A percentile compares a stretch with the other conserved stretches of the same genome.
Evolutionary conservation across 2,888 invertebrate genomes (phyloP).

Genomic region (Antheraea assamensis): DNA sequence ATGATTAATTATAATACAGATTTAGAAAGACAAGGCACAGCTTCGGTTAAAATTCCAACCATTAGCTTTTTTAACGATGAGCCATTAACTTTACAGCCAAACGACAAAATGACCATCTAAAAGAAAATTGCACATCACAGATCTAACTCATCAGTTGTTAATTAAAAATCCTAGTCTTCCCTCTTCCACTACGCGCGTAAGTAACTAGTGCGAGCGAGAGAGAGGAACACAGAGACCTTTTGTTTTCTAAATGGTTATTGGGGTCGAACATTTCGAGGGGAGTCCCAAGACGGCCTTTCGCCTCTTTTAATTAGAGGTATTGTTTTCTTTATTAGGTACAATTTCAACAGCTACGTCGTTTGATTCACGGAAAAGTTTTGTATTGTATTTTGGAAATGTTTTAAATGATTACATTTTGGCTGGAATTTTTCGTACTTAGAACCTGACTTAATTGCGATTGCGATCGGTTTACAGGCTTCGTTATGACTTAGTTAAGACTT

Average conservation of each 20-base stretch:
- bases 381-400: slow-evolving; percentile 30
- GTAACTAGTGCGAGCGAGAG: slow-evolving; percentile 38
- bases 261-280: slow-evolving; percentile 44
- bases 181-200: slow-evolving; percentile 35
- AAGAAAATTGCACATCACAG: slow-evolving; percentile 50
- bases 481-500: too few species aligned
- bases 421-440: background rate
- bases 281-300: slow-evolving; percentile 44
- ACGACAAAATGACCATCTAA: slow-evolving; percentile 19
- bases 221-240: slow-evolving; percentile 41
- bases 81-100: slow-evolving; percentile 18
- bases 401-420: too few species aligned
- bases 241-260: slow-evolving; percentile 48
- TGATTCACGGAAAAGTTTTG: slow-evolving; percentile 49
- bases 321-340: slow-evolving; percentile 44
- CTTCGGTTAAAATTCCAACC: background rate
- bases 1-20: background rate
- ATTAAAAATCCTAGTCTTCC: slow-evolving; percentile 44
- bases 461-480: too few species aligned
- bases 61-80: slow-evolving; percentile 8
- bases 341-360: slow-evolving; percentile 43
- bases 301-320: slow-evolving; percentile 50
- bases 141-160: slow-evolving; percentile 48
- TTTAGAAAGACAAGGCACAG: background rate
- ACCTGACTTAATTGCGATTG: background rate